These are phyloP conservation scores for Rhinichthys klamathensis DNA, from an alignment of 2,113 vertebrate species.

Conservation along the genomic window DNA sequence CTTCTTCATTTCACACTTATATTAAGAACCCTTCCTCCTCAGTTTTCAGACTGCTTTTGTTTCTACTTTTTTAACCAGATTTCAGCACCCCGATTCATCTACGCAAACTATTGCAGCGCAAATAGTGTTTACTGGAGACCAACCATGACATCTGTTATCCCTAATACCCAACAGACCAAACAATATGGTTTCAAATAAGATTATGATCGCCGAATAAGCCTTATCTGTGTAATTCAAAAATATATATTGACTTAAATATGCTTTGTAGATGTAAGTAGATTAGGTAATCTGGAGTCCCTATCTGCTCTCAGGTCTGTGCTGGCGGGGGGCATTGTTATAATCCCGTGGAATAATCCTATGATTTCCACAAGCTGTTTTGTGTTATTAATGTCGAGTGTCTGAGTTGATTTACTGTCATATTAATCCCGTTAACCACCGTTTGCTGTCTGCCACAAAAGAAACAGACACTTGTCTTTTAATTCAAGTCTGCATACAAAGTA, in stretches of 20 bases:
- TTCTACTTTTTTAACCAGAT: background rate
- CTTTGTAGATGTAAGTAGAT: constrained; percentile 74
- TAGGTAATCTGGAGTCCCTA: constrained; percentile 67
- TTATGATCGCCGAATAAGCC: constrained; percentile 74
- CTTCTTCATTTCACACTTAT: background rate
- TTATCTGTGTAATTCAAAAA: constrained; percentile 73
- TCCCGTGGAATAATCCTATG: constrained; percentile 79
- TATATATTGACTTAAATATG: constrained; percentile 75
- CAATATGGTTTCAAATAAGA: constrained; percentile 78
- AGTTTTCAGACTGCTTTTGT: constrained; percentile 26
- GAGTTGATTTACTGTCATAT: constrained; percentile 76
- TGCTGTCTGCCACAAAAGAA: constrained; percentile 62
- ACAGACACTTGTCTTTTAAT: constrained; percentile 15
- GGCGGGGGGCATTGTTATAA: constrained; percentile 67
- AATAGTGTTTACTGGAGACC: constrained; percentile 34
- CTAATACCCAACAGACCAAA: constrained; percentile 67
- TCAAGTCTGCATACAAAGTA: constrained; percentile 20
- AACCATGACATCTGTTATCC: constrained; percentile 70
- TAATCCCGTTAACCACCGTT: constrained; percentile 72
- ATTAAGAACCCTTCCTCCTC: background rate
- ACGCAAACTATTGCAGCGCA: constrained; percentile 31
- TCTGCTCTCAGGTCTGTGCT: constrained; percentile 47
- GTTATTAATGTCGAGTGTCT: constrained; percentile 74
- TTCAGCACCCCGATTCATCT: constrained; percentile 30
- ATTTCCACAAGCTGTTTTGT: constrained; percentile 76